Base-by-base conservation (phyloP, 2,888 invertebrate species). In the Sisyra terminalis region DNA sequence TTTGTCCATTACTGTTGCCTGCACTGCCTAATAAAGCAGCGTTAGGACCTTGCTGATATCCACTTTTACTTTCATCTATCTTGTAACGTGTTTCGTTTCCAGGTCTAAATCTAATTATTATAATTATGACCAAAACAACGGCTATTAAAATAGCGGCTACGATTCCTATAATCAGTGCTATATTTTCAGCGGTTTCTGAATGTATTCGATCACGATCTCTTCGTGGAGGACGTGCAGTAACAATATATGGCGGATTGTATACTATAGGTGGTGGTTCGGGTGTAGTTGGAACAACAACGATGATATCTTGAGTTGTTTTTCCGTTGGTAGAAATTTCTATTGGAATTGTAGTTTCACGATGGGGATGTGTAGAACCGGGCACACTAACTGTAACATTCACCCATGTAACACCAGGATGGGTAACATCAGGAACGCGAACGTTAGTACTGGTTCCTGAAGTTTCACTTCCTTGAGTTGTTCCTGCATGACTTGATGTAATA, bases 61-160 rank as follows among this genome's bases (percentile, higher is more conserved):
- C 76, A 46, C 74, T 76, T 55, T 75, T 78, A 56, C 81, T 77
- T 52, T 90, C 87, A 55, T 93, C 92, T 46, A 92, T 84, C 63
- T 93, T 94, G 61, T 92, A 94, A 43, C 83, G 82, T n/a, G 83
- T 80, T 58, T 90, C 89, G 41, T 86, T 78, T 47, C 87, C 76
- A 53, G 80, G 81, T 56, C 83, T 76, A 61, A 89, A 84, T 66
- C 89, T 88, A 52, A 93, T 73, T 52, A 94, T 86, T 46, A 92
- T 73, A 46, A 96, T 74, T 43, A 93, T 84, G 48, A 94, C 78
- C 48, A 94, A 71, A 42, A 94, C 84, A 49, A 92, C 83, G 29
- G 87, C 87, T 56, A 94, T 92, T 47, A 90, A 67, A 31, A 88
- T 85, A 37, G 88, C 89, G 3, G 90, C 90, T 46, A 90, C 88